Percentiles rank a stretch among this genome's conserved stretches.
Conservation (phyloP, 2,113 vertebrate species). For the Lasiurus borealis region DNA sequence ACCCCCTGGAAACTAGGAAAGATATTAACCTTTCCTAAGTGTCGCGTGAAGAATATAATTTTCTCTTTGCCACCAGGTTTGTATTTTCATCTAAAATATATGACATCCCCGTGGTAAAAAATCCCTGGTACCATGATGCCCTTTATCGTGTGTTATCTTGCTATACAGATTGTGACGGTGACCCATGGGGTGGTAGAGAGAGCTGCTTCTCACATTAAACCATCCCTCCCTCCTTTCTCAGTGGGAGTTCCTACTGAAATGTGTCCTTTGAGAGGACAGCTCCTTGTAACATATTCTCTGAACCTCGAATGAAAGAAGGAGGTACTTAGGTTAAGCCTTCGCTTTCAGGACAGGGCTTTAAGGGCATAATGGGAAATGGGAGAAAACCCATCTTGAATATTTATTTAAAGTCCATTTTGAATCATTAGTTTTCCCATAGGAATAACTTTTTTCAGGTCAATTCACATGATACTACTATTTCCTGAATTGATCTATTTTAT, state of each 20-base stretch:
- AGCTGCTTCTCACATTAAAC: neutral
- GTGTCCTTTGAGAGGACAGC: neutral
- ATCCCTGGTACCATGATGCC: neutral
- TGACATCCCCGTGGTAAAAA: neutral
- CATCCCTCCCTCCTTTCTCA: neutral
- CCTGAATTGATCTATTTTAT: neutral
- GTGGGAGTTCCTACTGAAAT: neutral
- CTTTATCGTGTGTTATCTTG: neutral
- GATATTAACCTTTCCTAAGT: neutral
- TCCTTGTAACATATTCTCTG: neutral
- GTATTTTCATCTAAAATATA: conserved; percentile 31
- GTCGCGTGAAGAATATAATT: neutral
- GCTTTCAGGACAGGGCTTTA: neutral
- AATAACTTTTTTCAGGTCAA: neutral
- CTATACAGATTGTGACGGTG: neutral
- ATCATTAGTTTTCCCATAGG: conserved; percentile 14
- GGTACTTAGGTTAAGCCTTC: neutral
- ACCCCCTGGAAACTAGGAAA: neutral
- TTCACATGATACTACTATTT: neutral
- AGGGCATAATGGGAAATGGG: neutral
- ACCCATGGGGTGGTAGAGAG: neutral
- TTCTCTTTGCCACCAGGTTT: neutral
- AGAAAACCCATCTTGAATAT: neutral
- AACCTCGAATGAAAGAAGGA: neutral
- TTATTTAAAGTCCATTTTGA: conserved; percentile 17